phyloP scores from a whole-genome alignment of 2,888 invertebrate genomes.

The Napeogenes inachia region DNA sequence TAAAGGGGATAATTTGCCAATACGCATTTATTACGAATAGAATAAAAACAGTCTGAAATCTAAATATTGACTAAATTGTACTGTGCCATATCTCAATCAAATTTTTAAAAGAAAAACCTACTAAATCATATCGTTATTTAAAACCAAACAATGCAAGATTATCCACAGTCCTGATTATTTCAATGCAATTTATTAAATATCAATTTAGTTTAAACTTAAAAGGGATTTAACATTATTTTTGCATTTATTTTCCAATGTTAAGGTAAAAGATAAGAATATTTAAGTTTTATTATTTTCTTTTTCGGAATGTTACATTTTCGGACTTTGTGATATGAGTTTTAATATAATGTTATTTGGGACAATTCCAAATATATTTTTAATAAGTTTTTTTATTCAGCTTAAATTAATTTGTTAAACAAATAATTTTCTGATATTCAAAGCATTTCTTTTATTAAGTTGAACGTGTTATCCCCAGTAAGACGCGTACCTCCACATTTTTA shows the following conservation, averaged over 20 bases:
- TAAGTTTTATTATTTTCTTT: conserved; percentile 52
- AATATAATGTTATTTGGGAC: conserved; percentile 59
- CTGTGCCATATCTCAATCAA: conserved; percentile 54
- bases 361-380: conserved; percentile 50
- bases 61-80: conserved; percentile 30
- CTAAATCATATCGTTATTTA: conserved; percentile 13
- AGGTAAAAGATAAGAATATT: conserved; percentile 44
- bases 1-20: conserved; percentile 52
- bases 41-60: conserved; percentile 42
- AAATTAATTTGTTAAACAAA: conserved; percentile 36
- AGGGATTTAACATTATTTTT: conserved; percentile 42
- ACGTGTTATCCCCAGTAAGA: conserved; percentile 42
- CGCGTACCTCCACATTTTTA: conserved; percentile 64
- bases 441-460: conserved; percentile 19
- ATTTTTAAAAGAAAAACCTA: conserved; percentile 20
- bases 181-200: conserved; percentile 37
- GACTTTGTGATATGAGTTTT: conserved; percentile 72
- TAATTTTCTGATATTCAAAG: conserved; percentile 24
- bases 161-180: conserved; percentile 16
- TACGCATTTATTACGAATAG: conserved; percentile 61
- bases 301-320: conserved; percentile 62
- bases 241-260: conserved; percentile 67
- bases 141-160: conserved; percentile 27
- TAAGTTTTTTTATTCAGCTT: conserved; percentile 48
- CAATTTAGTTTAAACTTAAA: conserved; percentile 18